Evolutionary conservation across 1,140 invertebrate species (phyloP).

Genomic region (Latrodectus geometricus): DNA sequence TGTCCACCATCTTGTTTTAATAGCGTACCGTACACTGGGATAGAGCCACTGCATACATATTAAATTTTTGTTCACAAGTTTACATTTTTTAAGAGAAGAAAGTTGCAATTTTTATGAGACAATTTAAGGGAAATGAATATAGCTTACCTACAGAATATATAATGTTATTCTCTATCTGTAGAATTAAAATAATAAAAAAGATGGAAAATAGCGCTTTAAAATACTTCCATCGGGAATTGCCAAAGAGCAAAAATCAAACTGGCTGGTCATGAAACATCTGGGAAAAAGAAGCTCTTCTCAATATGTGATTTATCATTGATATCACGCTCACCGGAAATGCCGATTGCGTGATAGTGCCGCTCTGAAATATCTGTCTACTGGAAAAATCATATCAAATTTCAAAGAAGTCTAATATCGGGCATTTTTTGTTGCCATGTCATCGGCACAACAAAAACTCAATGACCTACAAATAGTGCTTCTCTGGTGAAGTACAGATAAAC

Average conservation of each 20-base stretch:
- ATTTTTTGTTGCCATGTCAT: conserved; percentile 33
- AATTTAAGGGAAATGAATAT: neutral
- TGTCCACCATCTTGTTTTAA: too few relatives aligned
- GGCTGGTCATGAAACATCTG: neutral
- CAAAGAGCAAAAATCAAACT: neutral
- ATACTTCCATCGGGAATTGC: neutral
- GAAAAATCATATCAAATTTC: neutral
- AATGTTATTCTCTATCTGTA: neutral
- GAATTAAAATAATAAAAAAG: neutral
- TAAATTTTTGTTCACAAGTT: too few relatives aligned
- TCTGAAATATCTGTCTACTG: neutral
- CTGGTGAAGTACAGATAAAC: neutral
- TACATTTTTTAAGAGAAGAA: too few relatives aligned
- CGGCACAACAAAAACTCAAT: conserved; percentile 32
- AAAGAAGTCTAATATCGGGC: conserved; percentile 10
- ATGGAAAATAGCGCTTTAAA: neutral
- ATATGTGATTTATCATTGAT: neutral
- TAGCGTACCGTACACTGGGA: too few relatives aligned
- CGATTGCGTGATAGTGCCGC: neutral
- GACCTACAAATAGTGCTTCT: conserved; percentile 3
- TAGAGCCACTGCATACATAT: too few relatives aligned
- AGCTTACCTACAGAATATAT: neutral
- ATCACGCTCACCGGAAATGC: neutral
- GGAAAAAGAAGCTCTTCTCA: neutral
- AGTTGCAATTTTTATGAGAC: too few relatives aligned